Conservation (phyloP, 2,888 invertebrate genomes). For the Phortica okadai region DNA sequence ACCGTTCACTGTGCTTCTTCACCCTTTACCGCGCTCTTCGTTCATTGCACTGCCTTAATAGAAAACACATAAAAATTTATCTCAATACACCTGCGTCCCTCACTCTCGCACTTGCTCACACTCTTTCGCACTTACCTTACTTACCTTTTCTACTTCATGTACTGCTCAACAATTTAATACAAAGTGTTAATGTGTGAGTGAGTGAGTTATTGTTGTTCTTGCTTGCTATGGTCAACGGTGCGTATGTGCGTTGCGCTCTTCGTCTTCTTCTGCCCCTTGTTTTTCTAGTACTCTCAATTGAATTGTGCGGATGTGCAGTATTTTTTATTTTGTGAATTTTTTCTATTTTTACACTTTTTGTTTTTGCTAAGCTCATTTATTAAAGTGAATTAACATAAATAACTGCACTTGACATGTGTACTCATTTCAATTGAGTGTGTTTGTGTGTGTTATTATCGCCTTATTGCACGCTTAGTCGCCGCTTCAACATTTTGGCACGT, state of each 20-base stretch:
- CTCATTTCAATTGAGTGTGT: neutral
- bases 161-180: neutral
- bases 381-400: conserved; percentile 8
- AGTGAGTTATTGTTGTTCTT: neutral
- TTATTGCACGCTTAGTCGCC: neutral
- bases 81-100: no score
- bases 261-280: neutral
- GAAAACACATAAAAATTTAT: no score
- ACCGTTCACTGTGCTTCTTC: neutral
- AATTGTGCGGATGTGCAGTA: neutral
- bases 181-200: neutral
- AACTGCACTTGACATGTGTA: neutral
- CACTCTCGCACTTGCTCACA: no score
- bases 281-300: neutral
- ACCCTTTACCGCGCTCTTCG: neutral
- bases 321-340: neutral
- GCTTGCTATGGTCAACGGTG: conserved; percentile 8
- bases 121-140: no score
- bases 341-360: neutral
- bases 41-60: neutral
- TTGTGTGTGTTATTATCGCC: neutral
- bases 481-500: conserved; percentile 4
- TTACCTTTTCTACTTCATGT: neutral
- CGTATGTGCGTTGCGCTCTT: conserved; percentile 1
- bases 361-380: neutral